A percentile compares a stretch with the other conserved stretches of the same genome.
These are phyloP conservation scores for Hypsopygia costalis DNA, from an alignment of 2,888 invertebrate genomes.

Conservation along the genomic window DNA sequence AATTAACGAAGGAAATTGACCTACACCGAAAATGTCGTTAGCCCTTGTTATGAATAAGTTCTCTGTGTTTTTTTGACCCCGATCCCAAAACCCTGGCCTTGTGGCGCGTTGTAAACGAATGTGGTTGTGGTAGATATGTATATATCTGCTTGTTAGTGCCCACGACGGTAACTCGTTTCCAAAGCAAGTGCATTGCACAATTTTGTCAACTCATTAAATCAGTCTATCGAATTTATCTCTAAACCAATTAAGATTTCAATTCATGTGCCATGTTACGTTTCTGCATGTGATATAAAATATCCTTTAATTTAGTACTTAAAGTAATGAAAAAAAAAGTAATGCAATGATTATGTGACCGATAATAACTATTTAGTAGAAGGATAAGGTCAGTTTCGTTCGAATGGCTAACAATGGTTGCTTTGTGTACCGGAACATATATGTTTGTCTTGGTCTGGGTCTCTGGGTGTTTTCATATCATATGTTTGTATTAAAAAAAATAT, in stretches of 20 bases:
- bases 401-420: no score
- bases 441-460: no score
- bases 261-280: constrained; percentile 25
- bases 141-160: neutral
- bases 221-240: constrained; percentile 26
- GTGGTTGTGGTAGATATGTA: constrained; percentile 2
- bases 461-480: no score
- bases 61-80: neutral
- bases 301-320: no score
- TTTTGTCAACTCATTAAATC: constrained; percentile 13
- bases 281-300: neutral
- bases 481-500: no score
- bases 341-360: constrained; percentile 10
- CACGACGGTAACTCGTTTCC: neutral
- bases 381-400: no score
- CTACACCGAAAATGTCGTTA: no score
- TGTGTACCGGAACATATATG: no score
- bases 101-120: constrained; percentile 2
- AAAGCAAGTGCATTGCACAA: constrained; percentile 10
- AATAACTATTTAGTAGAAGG: constrained; percentile 6
- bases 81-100: neutral
- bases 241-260: constrained; percentile 26
- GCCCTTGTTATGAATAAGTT: no score
- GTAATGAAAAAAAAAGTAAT: no score
- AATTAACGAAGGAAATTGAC: no score